phyloP scores from a whole-genome alignment of 2,797 vertebrate genomes.

The Paedocypris micromegethes region DNA sequence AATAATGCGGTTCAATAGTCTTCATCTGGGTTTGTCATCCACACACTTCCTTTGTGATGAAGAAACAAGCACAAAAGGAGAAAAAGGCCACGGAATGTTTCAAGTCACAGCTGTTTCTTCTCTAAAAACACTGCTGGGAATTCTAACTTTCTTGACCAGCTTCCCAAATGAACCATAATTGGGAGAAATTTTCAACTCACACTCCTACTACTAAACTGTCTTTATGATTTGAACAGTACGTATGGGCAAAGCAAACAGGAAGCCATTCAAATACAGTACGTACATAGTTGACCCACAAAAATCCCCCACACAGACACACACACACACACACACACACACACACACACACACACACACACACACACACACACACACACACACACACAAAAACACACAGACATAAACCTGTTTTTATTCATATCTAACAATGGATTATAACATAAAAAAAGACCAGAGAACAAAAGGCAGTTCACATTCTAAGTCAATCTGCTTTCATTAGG shows the following conservation, averaged over 20 bases:
- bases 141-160: slow-evolving; percentile 15
- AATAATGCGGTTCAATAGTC: too few species aligned
- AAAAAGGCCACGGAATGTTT: slow-evolving; percentile 28
- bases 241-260: slow-evolving; percentile 30
- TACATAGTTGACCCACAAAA: too few species aligned
- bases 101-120: slow-evolving; percentile 37
- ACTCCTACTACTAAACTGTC: not conserved
- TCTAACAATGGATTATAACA: too few species aligned
- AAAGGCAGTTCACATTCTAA: not conserved
- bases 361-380: too few species aligned
- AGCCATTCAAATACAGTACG: slow-evolving; percentile 40
- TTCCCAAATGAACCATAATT: slow-evolving; percentile 15
- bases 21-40: slow-evolving; percentile 39
- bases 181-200: slow-evolving; percentile 7
- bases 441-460: too few species aligned
- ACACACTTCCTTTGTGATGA: slow-evolving; percentile 48
- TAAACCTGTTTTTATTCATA: too few species aligned
- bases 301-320: too few species aligned
- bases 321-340: too few species aligned
- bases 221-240: not conserved
- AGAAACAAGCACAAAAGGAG: slow-evolving; percentile 12
- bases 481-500: slow-evolving; percentile 28
- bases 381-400: too few species aligned
- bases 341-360: too few species aligned
- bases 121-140: slow-evolving; percentile 25